These are phyloP conservation scores for Epinephelus cyanopodus DNA, from an alignment of 2,113 vertebrate genomes.

Conservation along the genomic window DNA sequence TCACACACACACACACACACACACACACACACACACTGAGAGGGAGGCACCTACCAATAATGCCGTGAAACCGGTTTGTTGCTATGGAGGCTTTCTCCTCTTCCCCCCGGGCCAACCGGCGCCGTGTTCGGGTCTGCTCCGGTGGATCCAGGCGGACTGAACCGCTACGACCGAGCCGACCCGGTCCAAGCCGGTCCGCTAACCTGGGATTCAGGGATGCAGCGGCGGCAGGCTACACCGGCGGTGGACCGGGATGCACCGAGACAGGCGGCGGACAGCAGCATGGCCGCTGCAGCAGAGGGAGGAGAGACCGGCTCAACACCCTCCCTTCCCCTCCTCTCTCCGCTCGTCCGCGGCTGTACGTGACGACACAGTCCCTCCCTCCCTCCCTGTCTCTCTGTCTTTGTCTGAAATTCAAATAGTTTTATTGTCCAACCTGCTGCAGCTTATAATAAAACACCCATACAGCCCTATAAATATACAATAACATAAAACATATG, in stretches of 20 bases:
- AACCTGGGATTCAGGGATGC: conserved; percentile 42
- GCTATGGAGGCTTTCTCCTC: conserved; percentile 70
- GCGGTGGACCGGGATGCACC: conserved; percentile 55
- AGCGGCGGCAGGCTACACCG: conserved; percentile 32
- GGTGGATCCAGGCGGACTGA: neutral
- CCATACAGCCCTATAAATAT: neutral
- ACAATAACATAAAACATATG: too few relatives aligned
- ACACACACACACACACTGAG: conserved; percentile 11
- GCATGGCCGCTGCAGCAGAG: conserved; percentile 79
- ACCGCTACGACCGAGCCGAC: neutral
- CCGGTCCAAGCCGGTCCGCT: conserved; percentile 16
- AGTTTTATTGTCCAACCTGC: neutral
- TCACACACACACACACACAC: conserved; percentile 19
- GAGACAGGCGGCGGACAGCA: conserved; percentile 54
- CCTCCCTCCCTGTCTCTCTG: neutral
- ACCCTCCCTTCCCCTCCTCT: conserved; percentile 22
- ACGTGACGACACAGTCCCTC: conserved; percentile 56
- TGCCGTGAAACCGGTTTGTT: conserved; percentile 74
- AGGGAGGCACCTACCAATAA: conserved; percentile 74
- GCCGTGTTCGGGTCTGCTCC: conserved; percentile 16
- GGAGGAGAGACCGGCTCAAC: conserved; percentile 57
- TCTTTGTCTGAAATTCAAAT: conserved; percentile 13
- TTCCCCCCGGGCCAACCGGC: conserved; percentile 1
- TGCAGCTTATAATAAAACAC: neutral
- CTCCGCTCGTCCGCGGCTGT: conserved; percentile 34